A percentile compares a stretch with the other conserved stretches of the same genome.
Conservation (phyloP, 2,888 invertebrate genomes). For the Choristoneura rosaceana region DNA sequence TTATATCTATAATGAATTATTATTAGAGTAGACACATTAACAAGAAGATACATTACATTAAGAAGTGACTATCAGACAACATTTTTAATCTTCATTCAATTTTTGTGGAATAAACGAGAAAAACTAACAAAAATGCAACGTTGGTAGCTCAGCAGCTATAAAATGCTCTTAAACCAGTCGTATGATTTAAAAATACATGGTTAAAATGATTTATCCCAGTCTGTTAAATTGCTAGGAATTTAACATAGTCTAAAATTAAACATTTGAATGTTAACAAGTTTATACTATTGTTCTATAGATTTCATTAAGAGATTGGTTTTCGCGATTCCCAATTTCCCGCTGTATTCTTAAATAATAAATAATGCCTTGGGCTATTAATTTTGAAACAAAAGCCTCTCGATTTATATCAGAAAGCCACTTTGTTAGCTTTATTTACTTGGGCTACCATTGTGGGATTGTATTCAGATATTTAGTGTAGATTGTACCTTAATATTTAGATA, state of each 20-base stretch:
- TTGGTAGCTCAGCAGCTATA: too few species aligned
- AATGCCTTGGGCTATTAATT: background rate
- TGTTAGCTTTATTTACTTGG: background rate
- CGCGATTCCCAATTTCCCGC: background rate
- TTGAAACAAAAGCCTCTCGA: slow-evolving; percentile 9
- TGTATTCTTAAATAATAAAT: slow-evolving; percentile 17
- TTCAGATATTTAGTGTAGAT: background rate
- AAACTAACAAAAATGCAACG: too few species aligned
- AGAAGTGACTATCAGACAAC: too few species aligned
- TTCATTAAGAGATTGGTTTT: background rate
- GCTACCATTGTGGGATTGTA: background rate
- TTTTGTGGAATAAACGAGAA: too few species aligned
- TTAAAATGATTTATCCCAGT: too few species aligned
- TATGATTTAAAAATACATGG: too few species aligned
- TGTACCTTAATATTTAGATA: background rate
- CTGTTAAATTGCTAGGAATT: too few species aligned
- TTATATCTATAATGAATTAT: too few species aligned
- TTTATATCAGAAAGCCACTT: slow-evolving; percentile 1
- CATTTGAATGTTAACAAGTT: background rate
- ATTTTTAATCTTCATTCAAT: too few species aligned
- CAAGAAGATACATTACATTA: too few species aligned
- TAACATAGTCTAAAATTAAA: background rate
- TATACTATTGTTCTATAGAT: background rate
- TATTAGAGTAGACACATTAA: too few species aligned
- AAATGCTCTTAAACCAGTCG: too few species aligned